Evolutionary conservation across 2,888 invertebrate species (phyloP), one percentile per base, ranked within the genome.

Genomic region (Lutraria lutraria): DNA sequence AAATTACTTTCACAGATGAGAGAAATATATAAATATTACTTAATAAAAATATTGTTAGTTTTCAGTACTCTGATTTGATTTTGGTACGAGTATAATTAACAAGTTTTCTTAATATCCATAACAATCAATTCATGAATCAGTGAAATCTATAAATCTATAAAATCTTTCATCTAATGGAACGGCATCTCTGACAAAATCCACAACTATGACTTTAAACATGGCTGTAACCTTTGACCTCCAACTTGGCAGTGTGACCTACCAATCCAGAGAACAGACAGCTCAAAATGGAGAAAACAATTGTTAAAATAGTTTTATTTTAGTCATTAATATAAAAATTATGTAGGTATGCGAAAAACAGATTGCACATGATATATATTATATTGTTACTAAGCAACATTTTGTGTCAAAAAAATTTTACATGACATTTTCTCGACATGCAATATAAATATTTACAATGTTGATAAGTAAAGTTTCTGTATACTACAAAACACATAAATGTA

Each of bases 301-400:
- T 86, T 86, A 86, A 86, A 86, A 86, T 86, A 86, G 63, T 53
- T 81, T 86, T 80, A 80, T 85, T 31, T 86, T 68, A 63, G 43
- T 81, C 43, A 25, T 76, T 76, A 34, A 81, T 81, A 68, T 86
- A 68, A 81, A 85, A 63, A 56, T 60, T 79, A 56, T 25, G 53
- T 79, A 81, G 60, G 81, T 34, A 54, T 68, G n/a, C 52, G 68
- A 86, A 29, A 79, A 60, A 81, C 21, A 72, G 85, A 85, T 85
- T 85, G 85, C 85, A 85, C 85, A 85, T 43, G 43, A 25, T 52
- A 34, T 43, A 43, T 43, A 43, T 43, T 43, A 81, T 52, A 25
- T 53, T 53, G 53, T 53, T 53, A 81, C 13, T 25, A 81, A 15
- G 34, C 76, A 76, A 76, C 76, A 76, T 76, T 31, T 31, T 76